Conservation (phyloP, 2,888 invertebrate species). For the Chelonus formosanus region DNA sequence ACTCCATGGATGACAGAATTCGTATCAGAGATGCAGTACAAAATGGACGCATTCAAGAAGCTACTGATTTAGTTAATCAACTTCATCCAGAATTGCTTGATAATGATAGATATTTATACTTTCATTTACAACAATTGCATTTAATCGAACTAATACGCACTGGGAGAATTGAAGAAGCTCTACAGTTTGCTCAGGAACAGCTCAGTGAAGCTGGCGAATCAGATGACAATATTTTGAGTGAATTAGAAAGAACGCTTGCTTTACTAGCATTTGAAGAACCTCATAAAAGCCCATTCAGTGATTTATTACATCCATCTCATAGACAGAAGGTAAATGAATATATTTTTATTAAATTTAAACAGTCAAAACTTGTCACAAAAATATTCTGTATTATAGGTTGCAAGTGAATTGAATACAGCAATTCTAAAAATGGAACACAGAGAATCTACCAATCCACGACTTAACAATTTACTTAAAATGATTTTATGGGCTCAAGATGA, state of each 20-base stretch:
- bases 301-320: slow-evolving; percentile 91
- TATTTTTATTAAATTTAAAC: not conserved
- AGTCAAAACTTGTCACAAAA: not conserved
- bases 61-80: slow-evolving; percentile 92
- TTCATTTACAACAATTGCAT: slow-evolving; percentile 93
- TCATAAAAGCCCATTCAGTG: slow-evolving; percentile 92
- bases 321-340: slow-evolving; percentile 79
- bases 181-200: slow-evolving; percentile 89
- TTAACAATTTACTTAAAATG: slow-evolving; percentile 90
- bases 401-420: slow-evolving; percentile 97
- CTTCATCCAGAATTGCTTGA: slow-evolving; percentile 94
- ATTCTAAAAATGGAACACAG: slow-evolving; percentile 93
- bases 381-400: slow-evolving; percentile 72
- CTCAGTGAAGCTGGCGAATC: slow-evolving; percentile 89
- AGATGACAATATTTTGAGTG: slow-evolving; percentile 74
- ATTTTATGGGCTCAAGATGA: slow-evolving; percentile 97
- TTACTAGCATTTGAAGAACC: slow-evolving; percentile 97
- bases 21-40: slow-evolving; percentile 94
- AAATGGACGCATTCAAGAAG: slow-evolving; percentile 90
- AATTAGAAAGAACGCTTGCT: slow-evolving; percentile 93
- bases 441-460: slow-evolving; percentile 88
- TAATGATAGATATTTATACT: slow-evolving; percentile 93
- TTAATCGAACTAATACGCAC: slow-evolving; percentile 86
- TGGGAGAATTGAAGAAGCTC: slow-evolving; percentile 85
- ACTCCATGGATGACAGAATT: slow-evolving; percentile 89